Percentiles rank a stretch among this genome's conserved stretches.
Conservation (phyloP, 1,140 invertebrate species). For the Drosophila navojoa region DNA sequence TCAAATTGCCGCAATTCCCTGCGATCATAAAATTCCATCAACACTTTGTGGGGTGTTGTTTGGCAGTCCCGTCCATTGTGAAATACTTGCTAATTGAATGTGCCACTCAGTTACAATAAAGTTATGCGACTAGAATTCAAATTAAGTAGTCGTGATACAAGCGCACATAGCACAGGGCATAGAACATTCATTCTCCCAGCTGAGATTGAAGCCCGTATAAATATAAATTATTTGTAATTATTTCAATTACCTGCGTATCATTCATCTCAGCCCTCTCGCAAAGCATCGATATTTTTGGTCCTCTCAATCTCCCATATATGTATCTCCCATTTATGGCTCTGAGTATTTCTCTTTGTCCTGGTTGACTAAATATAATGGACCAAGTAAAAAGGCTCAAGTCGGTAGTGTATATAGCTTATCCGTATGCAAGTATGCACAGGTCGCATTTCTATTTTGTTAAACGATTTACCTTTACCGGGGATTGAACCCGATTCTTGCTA, state of each 20-base stretch:
- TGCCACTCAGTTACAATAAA: constrained; percentile 28
- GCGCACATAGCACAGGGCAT: background rate
- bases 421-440: no score
- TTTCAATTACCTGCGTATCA: background rate
- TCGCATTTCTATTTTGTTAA: no score
- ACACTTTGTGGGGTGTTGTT: constrained; percentile 40
- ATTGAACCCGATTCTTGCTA: no score
- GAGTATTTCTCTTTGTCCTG: no score
- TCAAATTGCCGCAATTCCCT: constrained; percentile 64
- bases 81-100: constrained; percentile 11
- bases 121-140: constrained; percentile 42
- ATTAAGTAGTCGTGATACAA: constrained; percentile 52
- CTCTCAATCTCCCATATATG: no score
- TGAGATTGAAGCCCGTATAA: constrained; percentile 33
- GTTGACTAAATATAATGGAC: no score
- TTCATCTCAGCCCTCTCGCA: background rate
- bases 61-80: constrained; percentile 31
- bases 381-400: no score
- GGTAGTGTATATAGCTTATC: no score
- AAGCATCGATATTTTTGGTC: no score
- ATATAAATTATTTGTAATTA: background rate
- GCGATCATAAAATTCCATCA: constrained; percentile 61
- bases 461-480: no score
- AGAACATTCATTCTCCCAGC: background rate
- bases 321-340: no score